phyloP scores from a whole-genome alignment of 1,140 invertebrate species.

The honey bee (Apis mellifera) region Amel_HAv3.1 CM009936.2:13008501-13009000 shows the following conservation, averaged over 20 bases:
- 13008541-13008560: too few species aligned
- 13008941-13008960: slow-evolving; percentile 28
- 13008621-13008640: too few species aligned
- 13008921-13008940: slow-evolving; percentile 43
- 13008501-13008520: too few species aligned
- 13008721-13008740: neutral
- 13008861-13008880: neutral
- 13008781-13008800: neutral
- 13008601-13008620: too few species aligned
- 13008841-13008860: neutral
- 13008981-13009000: slow-evolving; percentile 24
- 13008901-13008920: neutral
- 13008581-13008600: too few species aligned
- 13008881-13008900: slow-evolving; percentile 13
- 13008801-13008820: neutral
- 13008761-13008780: neutral
- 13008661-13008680: neutral
- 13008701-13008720: neutral
- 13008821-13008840: neutral
- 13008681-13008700: neutral
- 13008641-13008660: too few species aligned
- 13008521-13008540: too few species aligned
- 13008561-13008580: too few species aligned
- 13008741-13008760: too few species aligned
- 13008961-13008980: slow-evolving; percentile 58